phyloP scores from a whole-genome alignment of 2,797 vertebrate species.

The Mionectes olivaceus region DNA sequence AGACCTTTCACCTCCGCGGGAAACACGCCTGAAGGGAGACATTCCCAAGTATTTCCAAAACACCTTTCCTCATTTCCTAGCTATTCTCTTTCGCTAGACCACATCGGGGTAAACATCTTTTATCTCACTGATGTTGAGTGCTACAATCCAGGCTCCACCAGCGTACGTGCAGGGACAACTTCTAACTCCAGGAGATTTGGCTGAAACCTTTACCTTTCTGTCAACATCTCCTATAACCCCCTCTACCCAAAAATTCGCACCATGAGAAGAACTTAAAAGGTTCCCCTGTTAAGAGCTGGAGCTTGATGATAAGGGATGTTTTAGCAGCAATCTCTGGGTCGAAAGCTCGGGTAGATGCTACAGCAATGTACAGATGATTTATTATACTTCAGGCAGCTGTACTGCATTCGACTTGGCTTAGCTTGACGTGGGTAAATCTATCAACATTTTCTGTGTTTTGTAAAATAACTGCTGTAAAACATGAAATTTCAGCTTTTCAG shows the following conservation, averaged over 20 bases:
- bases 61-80: slow-evolving; percentile 66
- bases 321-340: background rate
- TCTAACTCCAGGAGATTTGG: slow-evolving; percentile 14
- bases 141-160: background rate
- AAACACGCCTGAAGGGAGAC: slow-evolving; percentile 55
- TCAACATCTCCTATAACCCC: background rate
- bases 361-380: slow-evolving; percentile 12
- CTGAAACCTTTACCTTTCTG: background rate
- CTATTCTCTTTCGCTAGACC: slow-evolving; percentile 28
- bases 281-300: background rate
- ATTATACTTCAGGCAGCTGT: slow-evolving; percentile 9
- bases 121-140: slow-evolving; percentile 15
- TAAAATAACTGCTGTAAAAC: slow-evolving; percentile 5
- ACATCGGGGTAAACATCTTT: slow-evolving; percentile 37
- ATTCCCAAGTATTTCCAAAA: slow-evolving; percentile 59
- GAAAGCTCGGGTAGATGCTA: background rate
- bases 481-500: background rate
- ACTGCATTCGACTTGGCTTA: slow-evolving; percentile 35
- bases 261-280: background rate
- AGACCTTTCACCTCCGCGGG: slow-evolving; percentile 37
- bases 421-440: background rate
- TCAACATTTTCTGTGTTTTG: background rate
- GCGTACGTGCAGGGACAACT: background rate
- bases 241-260: background rate
- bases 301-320: slow-evolving; percentile 8